A percentile compares a stretch with the other conserved stretches of the same genome.
Evolutionary conservation across 2,113 vertebrate genomes (phyloP).

Genomic region (Oryzias javanicus): DNA sequence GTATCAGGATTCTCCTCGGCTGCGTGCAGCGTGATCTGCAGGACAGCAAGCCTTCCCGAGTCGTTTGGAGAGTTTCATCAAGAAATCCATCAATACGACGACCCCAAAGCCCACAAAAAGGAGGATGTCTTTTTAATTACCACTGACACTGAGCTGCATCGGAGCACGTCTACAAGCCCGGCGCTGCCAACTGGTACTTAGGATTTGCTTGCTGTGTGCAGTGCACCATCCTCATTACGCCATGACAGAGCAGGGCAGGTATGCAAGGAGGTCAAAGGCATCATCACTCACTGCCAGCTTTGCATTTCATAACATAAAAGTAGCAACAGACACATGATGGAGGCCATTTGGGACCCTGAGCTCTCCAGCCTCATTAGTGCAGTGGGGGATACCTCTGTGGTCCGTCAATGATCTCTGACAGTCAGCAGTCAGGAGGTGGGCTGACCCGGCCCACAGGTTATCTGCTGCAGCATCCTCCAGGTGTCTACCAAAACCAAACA

Average conservation of each 20-base stretch:
- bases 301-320: slow-evolving; percentile 8
- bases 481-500: background rate
- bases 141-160: slow-evolving; percentile 32
- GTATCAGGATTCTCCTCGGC: slow-evolving; percentile 4
- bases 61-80: slow-evolving; percentile 36
- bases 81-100: slow-evolving; percentile 45
- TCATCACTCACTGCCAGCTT: background rate
- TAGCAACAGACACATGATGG: background rate
- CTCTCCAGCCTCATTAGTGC: slow-evolving; percentile 40
- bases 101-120: slow-evolving; percentile 30
- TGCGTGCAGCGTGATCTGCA: slow-evolving; percentile 7
- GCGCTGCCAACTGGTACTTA: slow-evolving; percentile 39
- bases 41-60: slow-evolving; percentile 8
- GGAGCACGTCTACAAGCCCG: slow-evolving; percentile 34
- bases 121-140: slow-evolving; percentile 43
- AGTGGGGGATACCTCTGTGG: slow-evolving; percentile 38
- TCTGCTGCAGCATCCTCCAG: slow-evolving; percentile 49
- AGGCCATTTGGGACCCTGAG: slow-evolving; percentile 1
- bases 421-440: slow-evolving; percentile 32
- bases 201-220: slow-evolving; percentile 36
- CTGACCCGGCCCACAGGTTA: slow-evolving; percentile 44
- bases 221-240: slow-evolving; percentile 30
- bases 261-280: slow-evolving; percentile 35
- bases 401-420: slow-evolving; percentile 49
- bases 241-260: slow-evolving; percentile 36